phyloP scores from a whole-genome alignment of 2,888 invertebrate genomes.

The Adineta ricciae region DNA sequence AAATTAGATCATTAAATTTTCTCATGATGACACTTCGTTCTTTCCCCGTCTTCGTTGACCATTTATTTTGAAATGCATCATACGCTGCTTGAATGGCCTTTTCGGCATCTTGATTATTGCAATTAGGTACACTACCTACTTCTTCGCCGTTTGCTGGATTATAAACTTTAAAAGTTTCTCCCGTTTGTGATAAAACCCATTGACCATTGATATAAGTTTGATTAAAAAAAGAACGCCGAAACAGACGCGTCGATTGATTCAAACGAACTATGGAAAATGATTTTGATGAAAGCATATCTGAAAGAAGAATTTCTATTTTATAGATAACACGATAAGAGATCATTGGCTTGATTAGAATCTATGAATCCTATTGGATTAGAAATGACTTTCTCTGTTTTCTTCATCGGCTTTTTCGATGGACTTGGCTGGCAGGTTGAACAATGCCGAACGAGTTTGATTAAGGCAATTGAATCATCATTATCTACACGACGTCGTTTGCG shows the following conservation, averaged over 20 bases:
- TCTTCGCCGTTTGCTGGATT: slow-evolving; percentile 26
- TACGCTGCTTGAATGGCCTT: slow-evolving; percentile 66
- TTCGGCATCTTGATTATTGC: slow-evolving; percentile 64
- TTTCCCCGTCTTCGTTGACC: not conserved
- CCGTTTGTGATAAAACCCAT: slow-evolving; percentile 20
- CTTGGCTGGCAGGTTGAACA: not conserved
- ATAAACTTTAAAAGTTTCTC: slow-evolving; percentile 23
- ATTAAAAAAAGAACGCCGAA: slow-evolving; percentile 10
- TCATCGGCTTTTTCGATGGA: not conserved
- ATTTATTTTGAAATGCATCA: slow-evolving; percentile 56
- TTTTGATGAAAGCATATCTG: not conserved
- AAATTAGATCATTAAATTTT: slow-evolving; percentile 13
- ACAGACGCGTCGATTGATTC: not conserved
- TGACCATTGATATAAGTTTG: slow-evolving; percentile 19
- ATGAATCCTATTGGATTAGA: not conserved
- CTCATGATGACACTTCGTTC: slow-evolving; percentile 4
- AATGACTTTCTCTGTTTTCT: not conserved
- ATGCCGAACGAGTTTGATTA: not conserved
- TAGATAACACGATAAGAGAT: not conserved
- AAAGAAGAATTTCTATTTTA: not conserved
- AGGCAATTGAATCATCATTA: not conserved
- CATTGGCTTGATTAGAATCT: not conserved
- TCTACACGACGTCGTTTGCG: not conserved
- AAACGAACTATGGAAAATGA: not conserved
- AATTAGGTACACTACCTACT: slow-evolving; percentile 69